These are phyloP conservation scores for Pristis pectinata DNA, from an alignment of 2,797 vertebrate genomes.

Conservation along the genomic window DNA sequence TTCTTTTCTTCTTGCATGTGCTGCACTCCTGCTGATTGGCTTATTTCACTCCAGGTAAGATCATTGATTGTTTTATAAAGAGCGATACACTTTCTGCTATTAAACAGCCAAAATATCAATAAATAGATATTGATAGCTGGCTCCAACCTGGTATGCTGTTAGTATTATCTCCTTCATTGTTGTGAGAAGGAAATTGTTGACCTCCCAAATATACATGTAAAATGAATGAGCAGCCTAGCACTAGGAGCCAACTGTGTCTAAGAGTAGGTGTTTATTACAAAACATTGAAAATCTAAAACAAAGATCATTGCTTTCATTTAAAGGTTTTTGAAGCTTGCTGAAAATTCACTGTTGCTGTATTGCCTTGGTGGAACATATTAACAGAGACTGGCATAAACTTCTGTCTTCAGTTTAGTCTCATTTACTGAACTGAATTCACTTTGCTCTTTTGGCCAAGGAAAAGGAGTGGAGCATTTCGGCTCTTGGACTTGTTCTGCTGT, in stretches of 20 bases:
- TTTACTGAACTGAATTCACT: background rate
- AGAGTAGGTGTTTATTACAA: background rate
- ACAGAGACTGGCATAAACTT: background rate
- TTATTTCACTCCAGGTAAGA: constrained; percentile 23
- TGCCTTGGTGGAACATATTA: background rate
- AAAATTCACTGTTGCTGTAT: background rate
- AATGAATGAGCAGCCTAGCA: background rate
- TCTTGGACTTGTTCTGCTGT: background rate
- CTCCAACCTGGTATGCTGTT: background rate
- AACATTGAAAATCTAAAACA: background rate
- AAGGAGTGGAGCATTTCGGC: background rate
- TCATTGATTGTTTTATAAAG: background rate
- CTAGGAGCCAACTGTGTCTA: background rate
- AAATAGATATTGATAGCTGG: background rate
- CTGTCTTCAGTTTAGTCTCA: background rate
- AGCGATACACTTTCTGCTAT: background rate
- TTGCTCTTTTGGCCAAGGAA: background rate
- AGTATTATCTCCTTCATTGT: background rate
- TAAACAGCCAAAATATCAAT: background rate
- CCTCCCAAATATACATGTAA: too few relatives aligned
- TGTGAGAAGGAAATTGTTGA: background rate
- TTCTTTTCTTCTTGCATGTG: constrained; percentile 14
- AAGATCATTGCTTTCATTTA: background rate
- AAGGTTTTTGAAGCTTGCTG: background rate
- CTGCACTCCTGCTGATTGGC: background rate